Conservation (phyloP, 2,797 vertebrate genomes). For the Rhynchotus rufescens region DNA sequence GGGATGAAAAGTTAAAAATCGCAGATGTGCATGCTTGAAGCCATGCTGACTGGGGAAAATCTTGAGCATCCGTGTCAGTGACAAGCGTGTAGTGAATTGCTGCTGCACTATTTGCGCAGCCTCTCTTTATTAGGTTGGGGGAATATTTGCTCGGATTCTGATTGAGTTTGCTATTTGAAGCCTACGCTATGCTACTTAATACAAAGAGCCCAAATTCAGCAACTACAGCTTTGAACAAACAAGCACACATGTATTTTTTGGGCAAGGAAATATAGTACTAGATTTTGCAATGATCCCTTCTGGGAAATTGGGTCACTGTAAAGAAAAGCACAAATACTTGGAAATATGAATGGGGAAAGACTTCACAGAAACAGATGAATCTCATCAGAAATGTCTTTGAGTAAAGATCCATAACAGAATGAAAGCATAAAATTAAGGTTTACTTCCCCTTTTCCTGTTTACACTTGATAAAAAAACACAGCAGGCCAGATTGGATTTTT, state of each 20-base stretch:
- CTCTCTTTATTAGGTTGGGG: neutral
- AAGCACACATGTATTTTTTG: neutral
- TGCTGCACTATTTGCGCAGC: conserved; percentile 38
- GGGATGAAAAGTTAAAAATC: conserved; percentile 39
- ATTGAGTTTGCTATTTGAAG: neutral
- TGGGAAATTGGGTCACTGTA: neutral
- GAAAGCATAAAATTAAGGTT: neutral
- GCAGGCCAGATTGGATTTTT: neutral
- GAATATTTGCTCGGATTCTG: conserved; percentile 37
- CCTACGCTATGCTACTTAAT: conserved; percentile 2
- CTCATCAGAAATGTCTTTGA: neutral
- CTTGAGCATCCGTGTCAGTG: neutral
- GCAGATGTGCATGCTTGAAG: conserved; percentile 29
- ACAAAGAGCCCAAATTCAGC: conserved; percentile 23
- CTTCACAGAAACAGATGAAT: neutral
- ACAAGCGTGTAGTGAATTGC: conserved; percentile 47
- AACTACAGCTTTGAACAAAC: neutral
- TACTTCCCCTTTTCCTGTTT: neutral
- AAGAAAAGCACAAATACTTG: conserved; percentile 1
- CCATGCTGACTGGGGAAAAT: conserved; percentile 1
- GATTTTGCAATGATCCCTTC: neutral
- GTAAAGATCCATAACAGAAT: neutral
- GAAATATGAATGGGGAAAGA: neutral
- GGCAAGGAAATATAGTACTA: neutral
- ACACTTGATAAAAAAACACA: neutral